Evolutionary conservation across 2,888 invertebrate species (phyloP).

Genomic region (Embidobia sp.): DNA sequence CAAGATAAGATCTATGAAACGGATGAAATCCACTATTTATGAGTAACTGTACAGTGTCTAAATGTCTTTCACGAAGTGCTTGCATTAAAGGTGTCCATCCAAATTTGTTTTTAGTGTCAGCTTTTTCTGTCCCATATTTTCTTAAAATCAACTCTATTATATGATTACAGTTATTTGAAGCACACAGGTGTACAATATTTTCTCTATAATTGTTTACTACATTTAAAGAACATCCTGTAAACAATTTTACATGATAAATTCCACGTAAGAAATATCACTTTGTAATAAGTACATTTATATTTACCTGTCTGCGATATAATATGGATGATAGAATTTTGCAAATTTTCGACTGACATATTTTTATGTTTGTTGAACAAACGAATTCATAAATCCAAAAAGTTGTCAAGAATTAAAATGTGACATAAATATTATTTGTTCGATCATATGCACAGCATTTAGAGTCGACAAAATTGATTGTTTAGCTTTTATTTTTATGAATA

Average conservation of each 20-base stretch:
- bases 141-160: constrained; percentile 71
- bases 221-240: constrained; percentile 73
- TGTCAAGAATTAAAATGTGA: too few species aligned
- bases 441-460: too few species aligned
- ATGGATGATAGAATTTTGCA: too few species aligned
- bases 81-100: constrained; percentile 79
- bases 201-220: constrained; percentile 75
- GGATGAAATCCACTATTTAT: constrained; percentile 70
- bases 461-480: too few species aligned
- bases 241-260: too few species aligned
- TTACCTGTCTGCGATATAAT: too few species aligned
- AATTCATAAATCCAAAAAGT: too few species aligned
- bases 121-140: constrained; percentile 59
- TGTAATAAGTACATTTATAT: not conserved
- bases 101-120: constrained; percentile 75
- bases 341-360: too few species aligned
- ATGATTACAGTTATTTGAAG: constrained; percentile 73
- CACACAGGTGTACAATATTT: constrained; percentile 74
- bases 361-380: too few species aligned
- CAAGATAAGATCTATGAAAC: constrained; percentile 73
- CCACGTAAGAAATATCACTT: not conserved
- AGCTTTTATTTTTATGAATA: too few species aligned
- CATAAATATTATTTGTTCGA: too few species aligned
- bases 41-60: constrained; percentile 72
- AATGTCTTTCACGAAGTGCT: constrained; percentile 75